Evolutionary conservation across 2,888 invertebrate genomes (phyloP).

Genomic region (Meiosimyza platycephala): DNA sequence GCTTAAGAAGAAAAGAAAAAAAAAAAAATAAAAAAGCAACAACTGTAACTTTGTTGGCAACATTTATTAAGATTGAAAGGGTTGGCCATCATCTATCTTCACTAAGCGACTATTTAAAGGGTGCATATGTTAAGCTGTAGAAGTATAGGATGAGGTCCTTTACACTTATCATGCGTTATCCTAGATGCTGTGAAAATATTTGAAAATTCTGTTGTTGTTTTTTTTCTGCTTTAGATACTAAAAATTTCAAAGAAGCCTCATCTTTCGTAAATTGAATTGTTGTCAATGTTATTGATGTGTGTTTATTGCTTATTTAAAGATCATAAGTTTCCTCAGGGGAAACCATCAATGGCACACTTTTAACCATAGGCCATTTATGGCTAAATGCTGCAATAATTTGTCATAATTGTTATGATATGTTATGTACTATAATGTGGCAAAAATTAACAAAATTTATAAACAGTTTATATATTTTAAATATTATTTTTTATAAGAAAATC

Average conservation of each 20-base stretch:
- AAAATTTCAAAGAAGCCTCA: too few relatives aligned
- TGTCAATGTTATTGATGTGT: slow-evolving; percentile 12
- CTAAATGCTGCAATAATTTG: slow-evolving; percentile 29
- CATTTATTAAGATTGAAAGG: slow-evolving; percentile 66
- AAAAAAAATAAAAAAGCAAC: not conserved
- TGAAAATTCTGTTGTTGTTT: not conserved
- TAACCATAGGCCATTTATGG: slow-evolving; percentile 9
- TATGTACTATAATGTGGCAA: not conserved
- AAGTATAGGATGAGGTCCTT: too few relatives aligned
- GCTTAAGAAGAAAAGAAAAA: not conserved
- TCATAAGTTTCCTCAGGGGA: slow-evolving; percentile 31
- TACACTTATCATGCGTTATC: too few relatives aligned
- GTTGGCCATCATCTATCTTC: slow-evolving; percentile 49
- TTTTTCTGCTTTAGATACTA: not conserved
- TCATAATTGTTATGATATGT: slow-evolving; percentile 21
- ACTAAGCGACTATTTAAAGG: slow-evolving; percentile 14
- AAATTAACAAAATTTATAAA: not conserved
- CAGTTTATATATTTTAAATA: too few relatives aligned
- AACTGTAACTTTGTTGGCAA: slow-evolving; percentile 38
- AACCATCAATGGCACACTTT: not conserved
- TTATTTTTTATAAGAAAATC: not conserved
- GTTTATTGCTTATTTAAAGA: slow-evolving; percentile 33
- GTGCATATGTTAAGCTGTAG: slow-evolving; percentile 25
- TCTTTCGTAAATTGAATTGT: slow-evolving; percentile 10
- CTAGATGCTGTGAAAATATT: not conserved